Evolutionary conservation across 2,888 invertebrate genomes (phyloP), one percentile per base, ranked within the genome.

Genomic region (Oasisia sp.): DNA sequence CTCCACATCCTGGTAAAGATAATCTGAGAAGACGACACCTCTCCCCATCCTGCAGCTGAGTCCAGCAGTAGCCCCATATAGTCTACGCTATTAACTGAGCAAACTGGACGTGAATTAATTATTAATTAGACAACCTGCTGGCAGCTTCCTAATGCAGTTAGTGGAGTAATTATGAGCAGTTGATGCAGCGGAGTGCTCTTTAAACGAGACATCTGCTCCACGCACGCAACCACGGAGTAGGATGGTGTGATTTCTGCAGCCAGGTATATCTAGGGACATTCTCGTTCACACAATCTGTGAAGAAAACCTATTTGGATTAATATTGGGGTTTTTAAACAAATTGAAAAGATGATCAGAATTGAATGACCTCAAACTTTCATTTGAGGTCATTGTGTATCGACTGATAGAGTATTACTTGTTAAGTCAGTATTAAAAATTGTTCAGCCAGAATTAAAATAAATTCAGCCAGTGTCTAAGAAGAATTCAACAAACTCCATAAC

Each of bases 191-290:
- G 74, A 74, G 74, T 74, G n/a, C 74, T 74, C 27, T 27, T 74
- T 74, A 74, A 74, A 74, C 74, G 50, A 19, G 74, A 74, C 74
- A 74, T 74, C 74, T 74, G 27, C 74, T 74, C 74, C 74, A 74
- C 0, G 50, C 74, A 74, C 3, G 27, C 74, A 74, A 74, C n/a
- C 74, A 50, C 9, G 74, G 14, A 7, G 74, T 19, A 74, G 27
- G 14, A 7, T 74, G 74, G 74, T 27, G 74, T 74, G 74, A 74
- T 74, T n/a, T 27, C 74, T 74, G 74, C 74, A 74, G 74, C 74
- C 74, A n/a, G 27, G 19, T 7, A 74, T 27, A 74, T 74, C 74
- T 7, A 7, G n/a, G 74, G 5, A 7, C 27, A 27, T 74, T n/a
- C 50, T 50, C 27, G 27, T 5, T n/a, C 27, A 7, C 27, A 19